These are phyloP conservation scores for Xestia c-nigrum DNA, from an alignment of 2,888 invertebrate genomes.

Conservation along the genomic window DNA sequence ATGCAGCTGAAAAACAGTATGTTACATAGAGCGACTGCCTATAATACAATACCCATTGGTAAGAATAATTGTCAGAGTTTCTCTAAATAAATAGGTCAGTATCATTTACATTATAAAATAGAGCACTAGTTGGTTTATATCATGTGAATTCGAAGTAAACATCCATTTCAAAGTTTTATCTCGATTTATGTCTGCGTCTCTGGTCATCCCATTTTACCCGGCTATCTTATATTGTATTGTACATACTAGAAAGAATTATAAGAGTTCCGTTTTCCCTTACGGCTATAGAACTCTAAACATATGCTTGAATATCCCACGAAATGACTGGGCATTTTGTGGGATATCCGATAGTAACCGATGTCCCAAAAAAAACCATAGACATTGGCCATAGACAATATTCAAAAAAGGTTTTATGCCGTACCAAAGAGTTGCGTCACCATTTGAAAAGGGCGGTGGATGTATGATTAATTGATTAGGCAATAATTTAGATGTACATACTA, in stretches of 20 bases:
- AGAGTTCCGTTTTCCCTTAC: not conserved
- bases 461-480: constrained; percentile 5
- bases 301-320: constrained; percentile 19
- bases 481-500: constrained; percentile 50
- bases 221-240: constrained; percentile 27
- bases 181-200: not conserved
- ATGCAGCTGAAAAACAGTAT: too few relatives aligned
- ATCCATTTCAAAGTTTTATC: not conserved
- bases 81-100: not conserved
- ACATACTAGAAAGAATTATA: constrained; percentile 25
- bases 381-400: not conserved
- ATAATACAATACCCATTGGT: too few relatives aligned
- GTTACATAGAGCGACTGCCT: too few relatives aligned
- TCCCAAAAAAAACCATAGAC: constrained; percentile 19
- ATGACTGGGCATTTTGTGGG: constrained; percentile 32
- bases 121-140: not conserved
- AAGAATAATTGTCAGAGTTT: too few relatives aligned
- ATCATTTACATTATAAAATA: not conserved
- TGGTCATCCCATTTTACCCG: not conserved
- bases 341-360: constrained; percentile 15
- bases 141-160: not conserved
- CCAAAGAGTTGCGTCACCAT: constrained; percentile 43
- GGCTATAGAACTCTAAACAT: not conserved
- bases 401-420: constrained; percentile 20
- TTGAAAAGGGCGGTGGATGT: constrained; percentile 24